Evolutionary conservation across 1,140 invertebrate species (phyloP), one percentile per base, ranked within the genome.

Genomic region (Rhagoletis pomonella): DNA sequence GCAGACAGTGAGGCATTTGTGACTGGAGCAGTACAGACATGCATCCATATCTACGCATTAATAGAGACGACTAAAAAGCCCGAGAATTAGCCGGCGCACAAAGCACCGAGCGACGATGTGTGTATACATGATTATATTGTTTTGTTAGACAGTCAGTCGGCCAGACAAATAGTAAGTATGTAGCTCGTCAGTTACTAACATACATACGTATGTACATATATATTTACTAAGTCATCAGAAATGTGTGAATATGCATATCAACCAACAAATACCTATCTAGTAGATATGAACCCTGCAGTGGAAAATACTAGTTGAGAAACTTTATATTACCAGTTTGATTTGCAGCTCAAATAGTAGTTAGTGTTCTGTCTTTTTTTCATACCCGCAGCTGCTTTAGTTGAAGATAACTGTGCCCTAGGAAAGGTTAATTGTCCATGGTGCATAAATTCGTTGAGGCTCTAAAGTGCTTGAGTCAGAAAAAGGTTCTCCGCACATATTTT

Each of bases 181-280:
- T 29, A 29, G 29, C 39, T 67, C 65, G 62, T 29, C 29, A 29
- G 29, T 29, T 29, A 29, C 29, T 29, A 0, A 29, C 29, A 29
- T 29, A 29, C 29, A 29, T 29, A 29, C n/a, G 1, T 64, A 64
- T 19, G 29, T 29, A 29, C 29, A 29, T 29, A 29, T 29, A n/a
- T n/a, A n/a, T n/a, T n/a, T n/a, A n/a, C n/a, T 19, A 73, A 73
- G 67, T 17, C 67, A 73, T 73, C 42, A 73, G 44, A 73, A 44
- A 44, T 73, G 10, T 69, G 29, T 42, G 39, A 39, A 12, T 69
- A 42, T 44, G 12, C 29, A 44, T 42, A 69, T 14, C 12, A 0
- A 12, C 65, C 12, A 39, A 39, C 3, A 29, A 67, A 67, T 19
- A 29, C 42, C 42, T 67, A 42, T 10, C 10, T 19, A 7, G 64